Percentiles rank a stretch among this genome's conserved stretches.
Evolutionary conservation across 30 jellyfish, hydroid and myxozoan species (phyloP).

Genomic region (Pseudorhiza aurosa): DNA sequence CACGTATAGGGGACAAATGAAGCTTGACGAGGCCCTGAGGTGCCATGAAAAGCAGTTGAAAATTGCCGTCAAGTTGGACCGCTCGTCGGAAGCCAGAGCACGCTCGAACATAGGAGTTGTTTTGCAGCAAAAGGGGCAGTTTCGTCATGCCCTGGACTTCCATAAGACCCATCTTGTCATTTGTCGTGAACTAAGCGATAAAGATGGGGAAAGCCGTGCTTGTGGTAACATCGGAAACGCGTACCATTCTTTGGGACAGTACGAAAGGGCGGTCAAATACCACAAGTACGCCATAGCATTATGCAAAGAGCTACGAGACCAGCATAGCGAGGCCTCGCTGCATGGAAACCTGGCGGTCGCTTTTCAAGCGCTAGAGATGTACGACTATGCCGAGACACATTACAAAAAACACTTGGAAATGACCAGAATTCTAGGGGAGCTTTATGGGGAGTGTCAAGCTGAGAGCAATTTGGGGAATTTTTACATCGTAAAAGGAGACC

Average conservation of each 20-base stretch:
- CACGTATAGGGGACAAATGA: conserved; percentile 77
- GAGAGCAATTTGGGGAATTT: conserved; percentile 93
- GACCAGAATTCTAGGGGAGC: conserved; percentile 57
- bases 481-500: conserved; percentile 62
- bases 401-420: conserved; percentile 75
- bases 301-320: conserved; percentile 71
- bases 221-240: conserved; percentile 98
- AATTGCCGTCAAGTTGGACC: conserved; percentile 73
- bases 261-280: conserved; percentile 83
- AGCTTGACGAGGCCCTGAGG: conserved; percentile 72
- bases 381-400: conserved; percentile 81
- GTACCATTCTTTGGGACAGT: conserved; percentile 87
- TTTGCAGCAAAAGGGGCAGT: conserved; percentile 84
- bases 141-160: conserved; percentile 78
- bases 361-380: conserved; percentile 80
- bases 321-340: conserved; percentile 75
- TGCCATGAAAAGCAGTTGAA: conserved; percentile 86
- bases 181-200: conserved; percentile 80
- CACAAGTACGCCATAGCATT: conserved; percentile 85
- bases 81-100: conserved; percentile 89
- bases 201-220: conserved; percentile 96
- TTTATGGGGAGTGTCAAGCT: conserved; percentile 89
- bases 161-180: conserved; percentile 84
- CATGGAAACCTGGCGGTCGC: conserved; percentile 98
- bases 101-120: conserved; percentile 90